Conservation (phyloP, 1,140 invertebrate species). For the Hestina assimilis region DNA sequence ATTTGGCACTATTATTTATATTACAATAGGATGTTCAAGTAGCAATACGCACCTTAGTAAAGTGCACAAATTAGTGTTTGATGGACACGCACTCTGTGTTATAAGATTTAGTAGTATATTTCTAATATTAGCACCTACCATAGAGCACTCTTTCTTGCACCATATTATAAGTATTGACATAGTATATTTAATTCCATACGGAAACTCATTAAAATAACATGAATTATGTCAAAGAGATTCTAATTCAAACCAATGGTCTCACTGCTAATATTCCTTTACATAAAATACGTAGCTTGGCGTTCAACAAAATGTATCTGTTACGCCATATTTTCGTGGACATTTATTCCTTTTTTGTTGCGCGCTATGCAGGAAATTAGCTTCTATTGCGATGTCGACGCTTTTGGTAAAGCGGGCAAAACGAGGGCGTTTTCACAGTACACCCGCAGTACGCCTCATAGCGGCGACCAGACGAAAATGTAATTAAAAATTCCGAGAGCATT, state of each 20-base stretch:
- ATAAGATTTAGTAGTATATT: constrained; percentile 38
- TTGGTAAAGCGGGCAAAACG: constrained; percentile 72
- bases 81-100: constrained; percentile 57
- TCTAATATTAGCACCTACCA: constrained; percentile 20
- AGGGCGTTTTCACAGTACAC: constrained; percentile 65
- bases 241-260: not conserved
- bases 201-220: not conserved
- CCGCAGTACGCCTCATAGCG: constrained; percentile 61
- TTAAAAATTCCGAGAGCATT: constrained; percentile 78
- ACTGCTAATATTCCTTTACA: not conserved
- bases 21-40: constrained; percentile 6
- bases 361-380: constrained; percentile 77
- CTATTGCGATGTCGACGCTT: constrained; percentile 76
- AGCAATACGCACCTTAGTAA: constrained; percentile 44
- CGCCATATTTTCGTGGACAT: constrained; percentile 53
- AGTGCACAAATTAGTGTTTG: constrained; percentile 57
- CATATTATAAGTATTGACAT: constrained; percentile 7
- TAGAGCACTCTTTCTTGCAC: constrained; percentile 24
- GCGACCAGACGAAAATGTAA: constrained; percentile 76
- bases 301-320: constrained; percentile 34
- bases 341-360: constrained; percentile 67
- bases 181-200: not conserved
- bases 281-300: not conserved
- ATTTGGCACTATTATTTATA: not conserved
- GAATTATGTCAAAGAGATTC: not conserved